These are phyloP conservation scores for Jacana jacana DNA, from an alignment of 2,113 vertebrate genomes.

Conservation along the genomic window DNA sequence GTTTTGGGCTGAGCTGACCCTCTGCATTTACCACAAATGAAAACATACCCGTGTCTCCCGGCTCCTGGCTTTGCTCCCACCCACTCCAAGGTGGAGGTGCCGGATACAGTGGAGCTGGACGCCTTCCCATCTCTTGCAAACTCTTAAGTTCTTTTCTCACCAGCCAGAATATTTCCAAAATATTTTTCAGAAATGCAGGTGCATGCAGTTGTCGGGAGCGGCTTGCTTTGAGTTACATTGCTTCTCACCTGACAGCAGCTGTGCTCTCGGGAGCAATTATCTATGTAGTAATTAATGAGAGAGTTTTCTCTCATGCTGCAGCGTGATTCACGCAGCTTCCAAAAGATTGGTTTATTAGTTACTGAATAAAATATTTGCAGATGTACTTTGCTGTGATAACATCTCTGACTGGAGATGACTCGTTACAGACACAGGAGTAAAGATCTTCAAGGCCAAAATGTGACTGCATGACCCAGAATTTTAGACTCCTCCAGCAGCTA, in stretches of 20 bases:
- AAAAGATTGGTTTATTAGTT: neutral
- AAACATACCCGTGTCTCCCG: neutral
- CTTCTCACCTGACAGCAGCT: neutral
- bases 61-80: neutral
- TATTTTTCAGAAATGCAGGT: constrained; percentile 7
- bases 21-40: neutral
- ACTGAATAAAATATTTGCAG: constrained; percentile 26
- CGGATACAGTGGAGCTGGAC: neutral
- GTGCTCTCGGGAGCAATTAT: neutral
- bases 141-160: neutral
- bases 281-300: neutral
- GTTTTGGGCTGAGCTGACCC: neutral
- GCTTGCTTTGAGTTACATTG: neutral
- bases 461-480: neutral
- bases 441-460: neutral
- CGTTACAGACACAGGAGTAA: neutral
- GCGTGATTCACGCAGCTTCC: neutral
- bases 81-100: neutral
- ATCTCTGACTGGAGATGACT: neutral
- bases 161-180: neutral
- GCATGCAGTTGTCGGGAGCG: neutral
- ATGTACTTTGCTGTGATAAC: neutral
- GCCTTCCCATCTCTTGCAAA: neutral
- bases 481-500: neutral
- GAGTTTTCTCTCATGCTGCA: constrained; percentile 14